Evolutionary conservation across 2,797 vertebrate genomes (phyloP).

Genomic region (Thamnophis elegans): DNA sequence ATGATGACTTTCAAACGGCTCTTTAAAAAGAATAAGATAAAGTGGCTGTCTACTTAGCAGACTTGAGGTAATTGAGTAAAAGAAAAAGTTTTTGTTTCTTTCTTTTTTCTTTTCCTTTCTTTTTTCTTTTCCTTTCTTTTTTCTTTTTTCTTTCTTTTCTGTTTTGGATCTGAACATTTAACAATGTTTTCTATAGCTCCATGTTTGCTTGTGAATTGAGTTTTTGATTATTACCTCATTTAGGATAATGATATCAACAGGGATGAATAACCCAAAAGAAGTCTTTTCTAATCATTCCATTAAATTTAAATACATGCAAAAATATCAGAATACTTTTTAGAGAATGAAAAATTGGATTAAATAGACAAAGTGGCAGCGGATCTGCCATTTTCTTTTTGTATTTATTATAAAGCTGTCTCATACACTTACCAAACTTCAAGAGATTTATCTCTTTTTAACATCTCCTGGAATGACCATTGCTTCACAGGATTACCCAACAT

Average conservation of each 20-base stretch:
- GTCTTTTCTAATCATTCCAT: not conserved
- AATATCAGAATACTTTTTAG: not conserved
- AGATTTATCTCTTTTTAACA: not conserved
- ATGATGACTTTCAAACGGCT: constrained; percentile 66
- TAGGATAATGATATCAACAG: not conserved
- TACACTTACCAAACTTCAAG: not conserved
- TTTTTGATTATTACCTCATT: not conserved
- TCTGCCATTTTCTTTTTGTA: not conserved
- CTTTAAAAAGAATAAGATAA: constrained; percentile 67
- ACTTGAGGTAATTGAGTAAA: constrained; percentile 42
- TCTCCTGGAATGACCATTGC: not conserved
- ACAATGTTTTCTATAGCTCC: not conserved
- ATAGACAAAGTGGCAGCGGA: not conserved
- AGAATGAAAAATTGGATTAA: not conserved
- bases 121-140: too few relatives aligned
- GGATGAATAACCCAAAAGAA: not conserved
- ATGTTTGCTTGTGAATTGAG: not conserved
- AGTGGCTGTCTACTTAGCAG: constrained; percentile 66
- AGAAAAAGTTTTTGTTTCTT: not conserved
- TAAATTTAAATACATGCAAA: not conserved
- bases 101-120: too few relatives aligned
- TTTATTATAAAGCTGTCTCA: not conserved
- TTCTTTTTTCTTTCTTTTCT: not conserved
- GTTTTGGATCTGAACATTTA: not conserved
- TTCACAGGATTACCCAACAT: not conserved